These are phyloP conservation scores for Congeria kusceri DNA, from an alignment of 2,888 invertebrate genomes.

Conservation along the genomic window DNA sequence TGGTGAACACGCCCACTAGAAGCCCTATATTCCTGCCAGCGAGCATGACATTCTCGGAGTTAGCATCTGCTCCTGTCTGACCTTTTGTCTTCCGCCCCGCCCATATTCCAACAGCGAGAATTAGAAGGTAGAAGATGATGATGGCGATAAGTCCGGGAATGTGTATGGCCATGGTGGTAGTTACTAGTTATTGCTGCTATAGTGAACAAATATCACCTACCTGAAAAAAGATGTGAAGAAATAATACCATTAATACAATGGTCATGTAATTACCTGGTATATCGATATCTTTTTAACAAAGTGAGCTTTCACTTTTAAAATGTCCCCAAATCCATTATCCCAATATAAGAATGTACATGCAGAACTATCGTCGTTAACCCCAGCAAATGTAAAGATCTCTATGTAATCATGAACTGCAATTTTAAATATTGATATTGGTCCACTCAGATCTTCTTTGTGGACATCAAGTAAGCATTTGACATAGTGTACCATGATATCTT, in stretches of 20 bases:
- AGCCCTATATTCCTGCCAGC: conserved; percentile 98
- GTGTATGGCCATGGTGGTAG: conserved; percentile 86
- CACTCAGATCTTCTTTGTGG: no score
- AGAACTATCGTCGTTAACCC: no score
- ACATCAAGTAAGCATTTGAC: no score
- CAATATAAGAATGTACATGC: no score
- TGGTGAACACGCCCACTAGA: conserved; percentile 99
- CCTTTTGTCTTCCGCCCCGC: conserved; percentile 95
- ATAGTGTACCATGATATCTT: no score
- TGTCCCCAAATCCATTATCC: no score
- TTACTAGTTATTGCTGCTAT: neutral
- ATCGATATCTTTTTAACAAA: no score
- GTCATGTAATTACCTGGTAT: neutral
- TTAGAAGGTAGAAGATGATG: conserved; percentile 97
- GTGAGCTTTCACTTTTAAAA: no score
- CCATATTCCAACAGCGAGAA: conserved; percentile 98
- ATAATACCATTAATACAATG: no score
- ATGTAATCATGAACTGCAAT: no score
- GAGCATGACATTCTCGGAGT: conserved; percentile 97
- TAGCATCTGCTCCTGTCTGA: conserved; percentile 79
- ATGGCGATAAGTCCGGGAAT: conserved; percentile 97
- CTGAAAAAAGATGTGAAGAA: conserved; percentile 27
- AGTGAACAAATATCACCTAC: neutral
- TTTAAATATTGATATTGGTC: no score
- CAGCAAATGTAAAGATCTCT: no score